These are phyloP conservation scores for Acanthurus leucopareius DNA, from an alignment of 2,797 vertebrate species.

Conservation along the genomic window DNA sequence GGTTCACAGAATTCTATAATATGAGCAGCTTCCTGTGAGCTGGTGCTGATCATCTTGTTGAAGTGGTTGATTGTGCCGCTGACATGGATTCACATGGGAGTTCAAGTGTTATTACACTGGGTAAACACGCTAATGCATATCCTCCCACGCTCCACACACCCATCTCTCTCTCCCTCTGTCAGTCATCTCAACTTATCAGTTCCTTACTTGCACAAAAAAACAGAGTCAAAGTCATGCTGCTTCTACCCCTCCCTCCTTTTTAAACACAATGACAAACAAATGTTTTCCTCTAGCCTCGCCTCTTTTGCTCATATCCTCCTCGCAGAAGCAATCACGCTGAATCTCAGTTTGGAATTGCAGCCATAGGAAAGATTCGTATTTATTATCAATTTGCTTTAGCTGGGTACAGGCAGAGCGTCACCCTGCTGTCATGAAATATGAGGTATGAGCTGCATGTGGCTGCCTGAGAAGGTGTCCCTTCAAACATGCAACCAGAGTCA, in stretches of 20 bases:
- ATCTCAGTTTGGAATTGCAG: slow-evolving; percentile 37
- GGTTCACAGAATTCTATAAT: neutral
- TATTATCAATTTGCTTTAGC: slow-evolving; percentile 47
- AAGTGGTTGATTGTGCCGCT: slow-evolving; percentile 35
- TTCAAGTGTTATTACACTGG: slow-evolving; percentile 39
- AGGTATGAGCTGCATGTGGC: slow-evolving; percentile 44
- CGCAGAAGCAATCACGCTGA: slow-evolving; percentile 10
- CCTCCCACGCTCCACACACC: slow-evolving; percentile 27
- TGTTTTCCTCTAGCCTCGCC: neutral
- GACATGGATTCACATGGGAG: slow-evolving; percentile 35
- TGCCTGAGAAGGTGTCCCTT: slow-evolving; percentile 46
- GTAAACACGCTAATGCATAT: slow-evolving; percentile 24
- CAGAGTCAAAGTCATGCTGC: neutral
- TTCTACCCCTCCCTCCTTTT: neutral
- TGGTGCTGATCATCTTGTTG: slow-evolving; percentile 25
- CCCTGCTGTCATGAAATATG: slow-evolving; percentile 53
- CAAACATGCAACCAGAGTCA: slow-evolving; percentile 9
- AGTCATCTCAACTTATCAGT: slow-evolving; percentile 42
- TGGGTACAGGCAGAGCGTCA: slow-evolving; percentile 11
- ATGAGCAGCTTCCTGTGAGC: neutral
- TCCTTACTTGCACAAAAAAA: slow-evolving; percentile 38
- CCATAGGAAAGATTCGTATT: slow-evolving; percentile 23
- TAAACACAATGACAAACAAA: slow-evolving; percentile 39
- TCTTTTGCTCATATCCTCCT: neutral
- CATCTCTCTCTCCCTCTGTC: slow-evolving; percentile 23